Percentiles rank a stretch among this genome's conserved stretches.
Evolutionary conservation across 2,113 vertebrate genomes (phyloP).

Genomic region (Gavia stellata): DNA sequence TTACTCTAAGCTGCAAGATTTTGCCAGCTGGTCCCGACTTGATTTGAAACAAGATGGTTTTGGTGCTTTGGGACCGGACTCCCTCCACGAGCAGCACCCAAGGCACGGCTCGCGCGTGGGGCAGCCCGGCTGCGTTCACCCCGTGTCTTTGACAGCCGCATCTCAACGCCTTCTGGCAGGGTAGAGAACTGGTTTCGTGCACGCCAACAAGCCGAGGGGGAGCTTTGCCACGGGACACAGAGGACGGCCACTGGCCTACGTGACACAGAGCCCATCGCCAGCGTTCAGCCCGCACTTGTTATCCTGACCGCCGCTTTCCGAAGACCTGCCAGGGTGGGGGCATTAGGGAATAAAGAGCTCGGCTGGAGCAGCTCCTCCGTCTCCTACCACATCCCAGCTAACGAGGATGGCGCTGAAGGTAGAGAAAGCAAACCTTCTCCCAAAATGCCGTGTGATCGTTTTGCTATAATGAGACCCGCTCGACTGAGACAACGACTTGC

Average conservation of each 20-base stretch:
- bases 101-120: background rate
- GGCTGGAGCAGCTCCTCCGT: background rate
- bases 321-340: background rate
- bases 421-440: background rate
- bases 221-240: accelerated
- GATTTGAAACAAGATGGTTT: background rate
- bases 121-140: background rate
- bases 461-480: background rate
- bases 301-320: background rate
- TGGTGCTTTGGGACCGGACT: background rate
- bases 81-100: background rate
- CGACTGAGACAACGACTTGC: background rate
- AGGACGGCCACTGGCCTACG: background rate
- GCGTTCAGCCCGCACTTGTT: background rate
- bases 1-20: background rate
- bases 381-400: background rate
- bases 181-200: slow-evolving; percentile 14
- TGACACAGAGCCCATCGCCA: background rate
- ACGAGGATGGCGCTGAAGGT: background rate
- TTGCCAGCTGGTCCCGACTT: background rate
- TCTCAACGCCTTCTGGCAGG: slow-evolving; percentile 22
- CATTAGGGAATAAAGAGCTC: background rate
- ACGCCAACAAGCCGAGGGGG: background rate
- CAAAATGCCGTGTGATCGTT: background rate
- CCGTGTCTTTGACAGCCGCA: background rate